Percentiles rank a stretch among this genome's conserved stretches.
Conservation (phyloP, 1,140 invertebrate genomes). For the Pseudomyrmex sp. region DNA sequence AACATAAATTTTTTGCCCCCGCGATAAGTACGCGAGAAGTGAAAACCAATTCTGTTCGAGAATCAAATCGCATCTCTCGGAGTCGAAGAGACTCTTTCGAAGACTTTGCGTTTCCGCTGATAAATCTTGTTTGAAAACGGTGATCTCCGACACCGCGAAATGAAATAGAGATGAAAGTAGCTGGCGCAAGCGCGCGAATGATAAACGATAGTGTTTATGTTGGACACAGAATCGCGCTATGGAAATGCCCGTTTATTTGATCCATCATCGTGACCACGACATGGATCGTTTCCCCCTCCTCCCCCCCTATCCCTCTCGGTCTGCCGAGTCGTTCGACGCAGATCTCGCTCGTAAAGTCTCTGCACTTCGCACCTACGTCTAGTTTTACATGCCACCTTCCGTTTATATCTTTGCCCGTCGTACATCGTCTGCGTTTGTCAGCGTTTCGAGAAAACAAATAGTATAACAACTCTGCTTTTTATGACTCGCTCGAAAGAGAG, state of each 20-base stretch:
- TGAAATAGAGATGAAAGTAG: slow-evolving; percentile 50
- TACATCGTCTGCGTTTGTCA: slow-evolving; percentile 44
- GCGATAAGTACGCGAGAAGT: neutral
- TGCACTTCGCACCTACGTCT: slow-evolving; percentile 57
- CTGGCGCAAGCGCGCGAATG: slow-evolving; percentile 29
- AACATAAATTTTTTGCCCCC: neutral
- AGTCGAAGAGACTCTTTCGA: neutral
- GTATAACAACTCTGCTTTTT: slow-evolving; percentile 30
- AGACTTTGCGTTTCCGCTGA: neutral
- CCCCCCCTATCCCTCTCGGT: slow-evolving; percentile 21
- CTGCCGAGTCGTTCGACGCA: slow-evolving; percentile 55
- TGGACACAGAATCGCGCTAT: slow-evolving; percentile 60
- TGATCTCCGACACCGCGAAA: slow-evolving; percentile 14
- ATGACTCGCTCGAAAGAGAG: neutral
- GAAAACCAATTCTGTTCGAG: neutral
- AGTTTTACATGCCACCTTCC: slow-evolving; percentile 48
- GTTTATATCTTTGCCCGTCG: slow-evolving; percentile 47
- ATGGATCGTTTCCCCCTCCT: neutral
- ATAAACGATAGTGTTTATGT: slow-evolving; percentile 61
- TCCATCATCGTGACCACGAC: slow-evolving; percentile 58
- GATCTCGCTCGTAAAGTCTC: slow-evolving; percentile 59
- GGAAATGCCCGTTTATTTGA: slow-evolving; percentile 59
- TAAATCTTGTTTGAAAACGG: slow-evolving; percentile 36
- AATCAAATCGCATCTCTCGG: neutral
- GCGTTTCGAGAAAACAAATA: slow-evolving; percentile 43